A percentile compares a stretch with the other conserved stretches of the same genome.
phyloP scores from a whole-genome alignment of 2,113 vertebrate species.

The Stegostoma tigrinum region DNA sequence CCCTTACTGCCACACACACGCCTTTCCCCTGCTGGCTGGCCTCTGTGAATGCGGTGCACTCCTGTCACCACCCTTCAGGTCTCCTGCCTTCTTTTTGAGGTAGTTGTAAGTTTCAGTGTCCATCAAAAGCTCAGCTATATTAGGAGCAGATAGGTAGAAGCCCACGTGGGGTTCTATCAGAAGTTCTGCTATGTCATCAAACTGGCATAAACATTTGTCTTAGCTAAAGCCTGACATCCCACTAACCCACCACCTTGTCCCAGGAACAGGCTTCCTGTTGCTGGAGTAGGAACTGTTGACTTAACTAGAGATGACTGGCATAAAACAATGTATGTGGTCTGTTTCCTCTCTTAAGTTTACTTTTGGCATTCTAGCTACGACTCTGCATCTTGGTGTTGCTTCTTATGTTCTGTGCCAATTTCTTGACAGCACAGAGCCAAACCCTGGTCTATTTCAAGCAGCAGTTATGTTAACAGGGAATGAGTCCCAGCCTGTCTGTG shows the following conservation, averaged over 20 bases:
- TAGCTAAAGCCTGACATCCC: not conserved
- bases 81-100: not conserved
- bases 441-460: not conserved
- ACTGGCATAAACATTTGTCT: not conserved
- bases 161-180: not conserved
- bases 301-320: too few relatives aligned
- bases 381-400: not conserved
- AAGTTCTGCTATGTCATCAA: not conserved
- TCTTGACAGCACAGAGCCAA: not conserved
- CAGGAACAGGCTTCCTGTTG: not conserved
- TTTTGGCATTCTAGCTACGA: not conserved
- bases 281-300: not conserved
- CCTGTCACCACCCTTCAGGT: not conserved
- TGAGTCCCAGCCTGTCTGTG: not conserved
- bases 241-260: not conserved
- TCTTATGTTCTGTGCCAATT: not conserved
- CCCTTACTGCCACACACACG: too few relatives aligned
- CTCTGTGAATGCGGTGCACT: not conserved
- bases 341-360: not conserved
- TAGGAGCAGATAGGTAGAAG: not conserved
- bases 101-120: not conserved
- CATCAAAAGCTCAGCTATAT: not conserved
- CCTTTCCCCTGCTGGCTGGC: not conserved
- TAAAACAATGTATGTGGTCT: too few relatives aligned
- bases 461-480: not conserved